Base-by-base conservation (phyloP, 1,140 invertebrate species). In the Phortica variegata region DNA sequence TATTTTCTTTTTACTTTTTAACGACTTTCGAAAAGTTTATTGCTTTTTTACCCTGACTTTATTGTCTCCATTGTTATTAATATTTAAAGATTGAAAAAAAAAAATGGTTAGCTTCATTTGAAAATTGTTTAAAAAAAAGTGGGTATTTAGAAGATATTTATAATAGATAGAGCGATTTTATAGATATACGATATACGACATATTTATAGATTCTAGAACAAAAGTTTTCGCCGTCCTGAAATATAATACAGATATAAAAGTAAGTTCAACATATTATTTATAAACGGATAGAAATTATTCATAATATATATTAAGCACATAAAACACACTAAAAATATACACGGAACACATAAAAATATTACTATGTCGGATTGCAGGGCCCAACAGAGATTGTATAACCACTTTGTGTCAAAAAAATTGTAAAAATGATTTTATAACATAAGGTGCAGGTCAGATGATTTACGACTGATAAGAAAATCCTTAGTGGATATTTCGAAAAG, bases 171-270 rank as follows among this genome's bases (percentile, higher is more conserved):
- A 26, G 5, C 5, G 23, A 26, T 26, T 6, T n/a, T 5, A 26
- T 6, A 26, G 5, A 26, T 26, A 26, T 26, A 26, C 10, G 23
- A 10, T 26, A 26, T 5, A 26, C 23, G 23, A 26, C 23, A 26
- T 8, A 34, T n/a, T 34, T 49, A 56, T 60, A 56, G 54, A 72
- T 61, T 79, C 77, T 81, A 82, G 75, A 81, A 82, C 59, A 81
- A 80, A 63, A 81, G 79, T 76, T 79, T 79, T 65, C 79, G 78
- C 77, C 80, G 80, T 77, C 80, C 80, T 82, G 80, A 75, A 82
- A 80, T 78, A 81, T 79, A 77, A 75, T 72, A 74, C 66, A 74
- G 66, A 75, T 75, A 73, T 65, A 75, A 71, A 75, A 61, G 72
- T 70, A 65, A 74, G 72, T 38, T 38, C 6, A 38, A 12, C 60